Base-by-base conservation (phyloP, 2,113 vertebrate genomes). In the Triplophysa tibetana region DNA sequence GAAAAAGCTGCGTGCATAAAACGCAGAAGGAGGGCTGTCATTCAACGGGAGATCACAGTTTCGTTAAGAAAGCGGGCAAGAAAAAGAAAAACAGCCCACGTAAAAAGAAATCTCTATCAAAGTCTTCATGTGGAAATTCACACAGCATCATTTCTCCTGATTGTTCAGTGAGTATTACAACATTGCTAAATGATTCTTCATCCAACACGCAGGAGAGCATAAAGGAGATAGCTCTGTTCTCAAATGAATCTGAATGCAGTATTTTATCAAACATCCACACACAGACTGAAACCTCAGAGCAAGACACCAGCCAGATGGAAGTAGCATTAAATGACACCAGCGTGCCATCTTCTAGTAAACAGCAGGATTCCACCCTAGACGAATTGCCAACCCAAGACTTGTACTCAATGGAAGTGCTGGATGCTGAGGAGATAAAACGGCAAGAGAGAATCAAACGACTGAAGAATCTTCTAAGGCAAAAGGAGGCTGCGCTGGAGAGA, bases 391-490 rank as follows among this genome's bases (percentile, higher is more conserved):
- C 24, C 13, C 62, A 64, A 17, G 65, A 81, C 4, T 14, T 70
- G 9, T 85, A 72, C 50, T 74, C 78, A 8, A 23, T 82, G 7
- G 19, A 70, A 7, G 60, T 85, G 1, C 70, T 81, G 48, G 93
- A 95, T 75, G 80, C 92, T 78, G 89, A 94, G 69, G 91, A 94
- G 85, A 94, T 94, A 0, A 89, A 93, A 26, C 85, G 92, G 72
- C 93, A 93, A 16, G 93, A 97, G 73, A 94, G 94, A 86, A 95
- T 95, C 80, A 83, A 85, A 77, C 90, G 92, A 16, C 92, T 96
- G 24, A 94, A 93, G 65, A 92, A 93, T 50, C 86, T 93, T 0
- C 64, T 96, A 29, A 91, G 84, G 65, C 91, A 95, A 63, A 93
- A 93, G 33, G 94, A 95, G 77, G 93, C 90, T 0, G 94, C 93